phyloP scores from a whole-genome alignment of 1,140 invertebrate species.

The Macrosteles quadrilineatus region DNA sequence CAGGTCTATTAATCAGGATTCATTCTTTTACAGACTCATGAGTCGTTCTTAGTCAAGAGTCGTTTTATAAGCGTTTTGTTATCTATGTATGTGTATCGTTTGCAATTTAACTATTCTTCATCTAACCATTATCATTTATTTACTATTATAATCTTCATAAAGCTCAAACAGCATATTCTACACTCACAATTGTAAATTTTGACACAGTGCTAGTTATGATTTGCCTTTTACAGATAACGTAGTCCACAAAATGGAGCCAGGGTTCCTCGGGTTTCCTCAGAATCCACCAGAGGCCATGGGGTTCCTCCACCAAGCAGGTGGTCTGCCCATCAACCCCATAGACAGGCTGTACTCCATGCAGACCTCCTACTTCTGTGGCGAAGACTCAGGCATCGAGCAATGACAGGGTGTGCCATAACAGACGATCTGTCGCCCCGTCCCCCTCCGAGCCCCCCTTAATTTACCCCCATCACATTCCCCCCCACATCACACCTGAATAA shows the following conservation, averaged over 20 bases:
- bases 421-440: background rate
- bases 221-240: background rate
- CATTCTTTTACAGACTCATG: no score
- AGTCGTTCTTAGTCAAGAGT: no score
- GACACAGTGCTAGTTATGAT: no score
- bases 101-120: no score
- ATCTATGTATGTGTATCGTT: no score
- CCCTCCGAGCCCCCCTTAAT: background rate
- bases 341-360: slow-evolving; percentile 66
- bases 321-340: slow-evolving; percentile 54
- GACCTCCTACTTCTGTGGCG: slow-evolving; percentile 62
- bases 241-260: slow-evolving; percentile 12
- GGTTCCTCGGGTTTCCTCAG: slow-evolving; percentile 24
- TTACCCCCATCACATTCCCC: background rate
- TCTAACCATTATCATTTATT: no score
- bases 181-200: no score
- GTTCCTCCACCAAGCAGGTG: background rate
- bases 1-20: no score
- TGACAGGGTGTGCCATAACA: slow-evolving; percentile 8
- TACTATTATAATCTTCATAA: no score
- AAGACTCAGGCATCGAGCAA: slow-evolving; percentile 47
- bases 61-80: no score
- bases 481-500: no score
- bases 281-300: background rate
- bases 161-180: no score